phyloP scores from a whole-genome alignment of 2,113 vertebrate species.

The Paradoxurus hermaphroditus region DNA sequence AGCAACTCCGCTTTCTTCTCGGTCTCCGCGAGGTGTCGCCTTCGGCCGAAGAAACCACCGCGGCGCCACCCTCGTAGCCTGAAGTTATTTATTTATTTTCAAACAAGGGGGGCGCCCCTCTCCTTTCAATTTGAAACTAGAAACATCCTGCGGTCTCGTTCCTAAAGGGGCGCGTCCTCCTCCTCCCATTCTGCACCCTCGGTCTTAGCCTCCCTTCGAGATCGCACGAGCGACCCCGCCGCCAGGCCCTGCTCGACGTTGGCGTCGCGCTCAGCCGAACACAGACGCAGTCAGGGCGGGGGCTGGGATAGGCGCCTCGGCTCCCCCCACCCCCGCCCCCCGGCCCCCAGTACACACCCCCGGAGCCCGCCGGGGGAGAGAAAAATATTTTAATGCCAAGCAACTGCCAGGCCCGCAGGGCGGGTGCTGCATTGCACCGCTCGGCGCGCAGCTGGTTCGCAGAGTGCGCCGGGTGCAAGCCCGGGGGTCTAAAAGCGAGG shows the following conservation, averaged over 20 bases:
- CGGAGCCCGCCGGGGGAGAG: background rate
- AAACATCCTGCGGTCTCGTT: constrained; percentile 5
- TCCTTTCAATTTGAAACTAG: constrained; percentile 39
- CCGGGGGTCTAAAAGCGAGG: constrained; percentile 54
- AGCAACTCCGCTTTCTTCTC: constrained; percentile 32
- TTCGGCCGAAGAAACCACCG: constrained; percentile 69
- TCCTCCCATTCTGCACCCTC: background rate
- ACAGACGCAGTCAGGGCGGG: background rate
- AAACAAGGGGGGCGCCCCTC: constrained; percentile 63
- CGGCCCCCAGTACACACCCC: background rate
- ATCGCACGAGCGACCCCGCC: background rate
- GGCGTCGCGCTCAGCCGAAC: background rate
- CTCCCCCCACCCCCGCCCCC: background rate
- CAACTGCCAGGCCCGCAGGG: background rate
- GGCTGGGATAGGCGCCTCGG: background rate
- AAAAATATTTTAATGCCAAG: background rate
- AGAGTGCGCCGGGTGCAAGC: constrained; percentile 35
- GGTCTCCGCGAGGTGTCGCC: constrained; percentile 83
- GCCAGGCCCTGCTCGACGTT: background rate
- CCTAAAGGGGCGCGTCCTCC: constrained; percentile 15
- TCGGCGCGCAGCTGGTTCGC: constrained; percentile 27
- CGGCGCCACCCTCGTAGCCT: constrained; percentile 55
- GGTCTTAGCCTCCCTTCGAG: background rate
- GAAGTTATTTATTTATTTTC: constrained; percentile 60
- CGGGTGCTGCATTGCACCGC: constrained; percentile 19